Evolutionary conservation across 2,113 vertebrate species (phyloP), one percentile per base, ranked within the genome.

Genomic region (Pitta sordida): DNA sequence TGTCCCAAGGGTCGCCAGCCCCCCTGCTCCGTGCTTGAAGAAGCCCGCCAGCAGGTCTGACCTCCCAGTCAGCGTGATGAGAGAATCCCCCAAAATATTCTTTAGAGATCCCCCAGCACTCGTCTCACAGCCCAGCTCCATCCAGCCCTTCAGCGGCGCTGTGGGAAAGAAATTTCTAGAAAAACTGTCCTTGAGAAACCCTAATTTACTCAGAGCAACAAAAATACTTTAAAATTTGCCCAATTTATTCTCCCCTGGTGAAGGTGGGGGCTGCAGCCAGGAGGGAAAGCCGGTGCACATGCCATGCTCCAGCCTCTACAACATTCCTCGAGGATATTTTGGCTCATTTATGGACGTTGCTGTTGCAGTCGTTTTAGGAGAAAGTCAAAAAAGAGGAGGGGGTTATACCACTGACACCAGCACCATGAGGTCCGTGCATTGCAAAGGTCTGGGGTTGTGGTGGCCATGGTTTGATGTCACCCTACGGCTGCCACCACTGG

Each of bases 21-120:
- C n/a, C 58, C 21, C 37, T 1, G 34, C 18, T 37, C 49, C 32
- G 0, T 2, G 59, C 26, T 34, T 2, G 2, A 22, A 49, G 10
- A 14, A 89, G 3, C 43, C 22, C 62, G 7, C 21, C 9, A 1
- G 15, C 43, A 71, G 22, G 9, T 18, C 4, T 12, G 84, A 39
- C 13, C 85, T 48, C 78, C 10, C n/a, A n/a, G n/a, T n/a, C n/a
- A n/a, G n/a, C n/a, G n/a, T n/a, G 5, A 27, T 3, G 15, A 34
- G 74, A 53, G 20, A 46, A 29, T 22, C 34, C 7, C 24, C n/a
- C 8, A 32, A 62, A 92, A 44, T 4, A 1, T 0, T 15, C 8
- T 52, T 37, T 17, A n/a, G n/a, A n/a, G n/a, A n/a, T n/a, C n/a
- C n/a, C n/a, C n/a, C n/a, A n/a, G n/a, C n/a, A n/a, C n/a, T n/a